A percentile compares a stretch with the other conserved stretches of the same genome.
These are phyloP conservation scores for Rhogogaster chlorosoma DNA, from an alignment of 2,888 invertebrate genomes.

Conservation along the genomic window DNA sequence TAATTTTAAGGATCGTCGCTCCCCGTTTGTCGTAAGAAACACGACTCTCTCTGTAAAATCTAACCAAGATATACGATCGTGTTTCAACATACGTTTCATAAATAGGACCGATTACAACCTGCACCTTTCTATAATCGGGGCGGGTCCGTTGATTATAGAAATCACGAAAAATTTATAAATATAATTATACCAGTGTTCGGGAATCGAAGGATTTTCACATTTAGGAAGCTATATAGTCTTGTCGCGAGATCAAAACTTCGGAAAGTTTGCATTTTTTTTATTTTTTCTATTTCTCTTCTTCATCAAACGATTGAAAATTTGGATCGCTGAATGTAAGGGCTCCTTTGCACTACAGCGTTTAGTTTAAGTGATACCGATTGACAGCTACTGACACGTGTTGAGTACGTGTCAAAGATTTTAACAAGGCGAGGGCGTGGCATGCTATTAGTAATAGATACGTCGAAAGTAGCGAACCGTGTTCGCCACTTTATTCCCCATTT, in stretches of 20 bases:
- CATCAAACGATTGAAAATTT: neutral
- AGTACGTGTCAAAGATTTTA: neutral
- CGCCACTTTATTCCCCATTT: neutral
- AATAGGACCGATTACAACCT: neutral
- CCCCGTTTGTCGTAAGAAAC: neutral
- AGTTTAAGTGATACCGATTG: neutral
- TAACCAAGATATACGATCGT: neutral
- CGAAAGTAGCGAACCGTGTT: neutral
- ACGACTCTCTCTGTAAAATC: neutral
- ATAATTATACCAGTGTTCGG: neutral
- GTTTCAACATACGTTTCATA: neutral
- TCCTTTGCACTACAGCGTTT: neutral
- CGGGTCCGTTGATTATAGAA: neutral
- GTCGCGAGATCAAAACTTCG: neutral
- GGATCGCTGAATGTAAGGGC: neutral
- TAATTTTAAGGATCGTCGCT: neutral
- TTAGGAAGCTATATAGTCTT: neutral
- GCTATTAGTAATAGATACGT: neutral
- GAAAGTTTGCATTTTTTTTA: neutral
- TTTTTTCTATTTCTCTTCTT: too few species aligned
- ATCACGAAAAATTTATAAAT: neutral
- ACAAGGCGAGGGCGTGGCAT: conserved; percentile 10
- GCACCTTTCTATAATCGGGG: neutral
- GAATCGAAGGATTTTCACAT: neutral
- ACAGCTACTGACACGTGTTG: neutral